Conservation (phyloP, 2,888 invertebrate species). For the Myopa tessellatipennis region DNA sequence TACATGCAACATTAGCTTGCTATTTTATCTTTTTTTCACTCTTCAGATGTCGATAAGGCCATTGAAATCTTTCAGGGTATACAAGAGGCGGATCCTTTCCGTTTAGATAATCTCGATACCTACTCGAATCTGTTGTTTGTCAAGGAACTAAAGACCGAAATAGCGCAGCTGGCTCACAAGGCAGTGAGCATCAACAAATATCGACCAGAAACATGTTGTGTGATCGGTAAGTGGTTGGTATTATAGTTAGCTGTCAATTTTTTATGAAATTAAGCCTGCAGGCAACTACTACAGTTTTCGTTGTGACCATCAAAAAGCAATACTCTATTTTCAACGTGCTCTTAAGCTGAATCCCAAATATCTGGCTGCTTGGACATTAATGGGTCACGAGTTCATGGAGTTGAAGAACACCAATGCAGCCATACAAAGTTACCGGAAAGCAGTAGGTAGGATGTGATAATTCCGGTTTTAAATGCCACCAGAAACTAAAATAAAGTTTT, state of each 20-base stretch:
- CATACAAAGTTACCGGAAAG: slow-evolving; percentile 97
- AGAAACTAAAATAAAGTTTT: slow-evolving; percentile 3
- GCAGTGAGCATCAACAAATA: slow-evolving; percentile 96
- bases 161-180: slow-evolving; percentile 92
- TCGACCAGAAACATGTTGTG: slow-evolving; percentile 96
- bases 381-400: slow-evolving; percentile 99
- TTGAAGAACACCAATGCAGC: slow-evolving; percentile 98
- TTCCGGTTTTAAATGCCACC: neutral
- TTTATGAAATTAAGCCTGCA: slow-evolving; percentile 65
- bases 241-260: neutral
- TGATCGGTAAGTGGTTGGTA: slow-evolving; percentile 76
- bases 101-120: slow-evolving; percentile 95
- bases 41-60: slow-evolving; percentile 86
- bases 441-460: slow-evolving; percentile 77
- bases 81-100: slow-evolving; percentile 88
- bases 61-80: slow-evolving; percentile 86
- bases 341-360: slow-evolving; percentile 93
- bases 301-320: slow-evolving; percentile 97
- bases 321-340: slow-evolving; percentile 95
- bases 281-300: slow-evolving; percentile 97
- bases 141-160: slow-evolving; percentile 89
- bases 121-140: slow-evolving; percentile 97
- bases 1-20: neutral
- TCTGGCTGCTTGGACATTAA: slow-evolving; percentile 95
- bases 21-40: slow-evolving; percentile 11